Base-by-base conservation (phyloP, 2,113 vertebrate genomes). In the Apodemus sylvaticus region DNA sequence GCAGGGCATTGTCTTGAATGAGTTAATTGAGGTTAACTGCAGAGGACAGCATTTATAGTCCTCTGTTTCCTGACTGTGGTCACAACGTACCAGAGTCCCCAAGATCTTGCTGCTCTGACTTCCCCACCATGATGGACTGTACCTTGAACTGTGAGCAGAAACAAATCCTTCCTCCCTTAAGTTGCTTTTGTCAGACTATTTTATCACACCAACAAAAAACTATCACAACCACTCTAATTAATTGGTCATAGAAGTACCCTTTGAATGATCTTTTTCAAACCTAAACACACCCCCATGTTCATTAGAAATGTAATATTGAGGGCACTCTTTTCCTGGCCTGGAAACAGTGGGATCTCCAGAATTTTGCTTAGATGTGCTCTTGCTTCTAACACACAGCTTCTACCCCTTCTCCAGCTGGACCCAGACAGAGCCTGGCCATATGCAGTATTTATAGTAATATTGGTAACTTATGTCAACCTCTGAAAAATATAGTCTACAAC, bases 391-490 rank as follows among this genome's bases (percentile, higher is more conserved):
- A 95, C 90, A 58, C 24, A 70, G 36, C 45, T 19, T 60, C 87
- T 10, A 81, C 60, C 12, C 71, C 58, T 95, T 96, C 94, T 90
- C 45, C 60, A 58, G 70, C 92, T 97, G 90, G 78, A 90, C 89
- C 39, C 76, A 91, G 53, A 93, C 76, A 91, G 53, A 93, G 36
- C 74, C 53, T 74, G 62, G 76, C 83, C 90, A 73, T 95, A 78
- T 78, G 89, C 29, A 36, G 89, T 96, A 94, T 93, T 97, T 92
- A 86, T 89, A 89, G 91, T 11, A 60, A 85, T 79, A 95, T 55
- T 74, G 70, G 78, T 97, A 83, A 39, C 71, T 96, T 85, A 48
- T 94, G 48, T 79, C 60, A 64, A 48, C 51, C 73, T 29, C 48
- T 34, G 83, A 95, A 39, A 82, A 45, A 93, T 6, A 66, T 11